Evolutionary conservation across 2,797 vertebrate species (phyloP), one percentile per base, ranked within the genome.

Genomic region (Erethizon dorsatum): DNA sequence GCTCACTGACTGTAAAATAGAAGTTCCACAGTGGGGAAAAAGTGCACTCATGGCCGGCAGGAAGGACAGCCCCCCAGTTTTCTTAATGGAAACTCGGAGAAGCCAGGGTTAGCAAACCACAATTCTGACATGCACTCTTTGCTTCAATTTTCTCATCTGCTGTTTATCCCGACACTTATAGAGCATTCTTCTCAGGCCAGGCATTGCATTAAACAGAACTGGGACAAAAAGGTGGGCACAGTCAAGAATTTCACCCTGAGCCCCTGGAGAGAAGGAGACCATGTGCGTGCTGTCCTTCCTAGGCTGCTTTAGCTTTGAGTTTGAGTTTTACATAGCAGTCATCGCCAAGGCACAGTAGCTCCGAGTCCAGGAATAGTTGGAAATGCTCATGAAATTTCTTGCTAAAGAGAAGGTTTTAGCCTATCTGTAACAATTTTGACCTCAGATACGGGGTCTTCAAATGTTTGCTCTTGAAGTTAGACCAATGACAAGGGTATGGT

Each of bases 11-110:
- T n/a, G 0, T 20, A 1, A 31, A 47, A 26, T 2, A 18, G 78
- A 13, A 75, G 14, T 13, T 15, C 8, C 2, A 5, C 28, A 28
- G 18, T 22, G 15, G 6, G 5, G 9, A 26, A 37, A 54, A 88
- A 65, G 9, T 1, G 1, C 0, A 18, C 20, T 33, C 37, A 1
- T 6, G 5, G 3, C 2, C 6, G 18, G 6, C 5, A 1, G 20
- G 24, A 37, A 77, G 3, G 15, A 4, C 63, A 17, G 1, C 1
- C 47, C 3, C 20, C 41, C 17, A 65, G 6, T 33, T 75, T 73
- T 90, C 56, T 41, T n/a, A 87, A 33, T 33, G 47, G 77, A 91
- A 93, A 47, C 47, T 52, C n/a, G 22, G n/a, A 82, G 22, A 65
- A 26, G 31, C 50, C 18, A 45, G 2, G 15, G 14, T 37, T 37